Base-by-base conservation (phyloP, 1,140 invertebrate species). In the Protaetia brevitarsis region DNA sequence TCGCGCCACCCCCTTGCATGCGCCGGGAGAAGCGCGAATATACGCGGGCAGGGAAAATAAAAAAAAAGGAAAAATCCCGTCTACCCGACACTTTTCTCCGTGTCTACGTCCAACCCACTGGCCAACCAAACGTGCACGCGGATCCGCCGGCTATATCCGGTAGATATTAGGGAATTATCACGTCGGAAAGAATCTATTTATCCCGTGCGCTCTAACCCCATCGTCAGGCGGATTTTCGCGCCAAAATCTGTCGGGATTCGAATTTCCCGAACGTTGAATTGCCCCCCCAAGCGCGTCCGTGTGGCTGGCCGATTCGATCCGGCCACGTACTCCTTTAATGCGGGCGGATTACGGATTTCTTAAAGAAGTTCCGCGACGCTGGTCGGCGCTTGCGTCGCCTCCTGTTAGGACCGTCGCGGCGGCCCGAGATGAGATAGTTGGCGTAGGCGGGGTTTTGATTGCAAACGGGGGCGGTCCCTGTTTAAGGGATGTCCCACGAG, bases 401-500 rank as follows among this genome's bases (percentile, higher is more conserved):
- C 28, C 31, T 30, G n/a, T 59, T 30, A 58, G 41, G 65, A 65
- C 68, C 73, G 74, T 74, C 74, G 69, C 65, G 74, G 72, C 71
- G 74, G 69, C 67, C 73, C n/a, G n/a, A 74, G 74, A 75, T 72
- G 71, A 73, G 67, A 73, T 70, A 70, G 71, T 68, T 45, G 16
- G 57, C 71, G 73, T 69, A 75, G 75, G 75, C 74, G 75, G 75
- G 69, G 75, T 72, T 67, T 61, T 68, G 64, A 63, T 27, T 58
- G 68, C 29, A 70, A 65, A 74, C 72, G 74, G n/a, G n/a, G 75
- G 75, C 75, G 75, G 68, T 68, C 73, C 68, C 41, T 30, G 65
- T 45, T 59, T 45, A 63, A 74, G 75, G 74, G 74, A 71, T 74
- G 73, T 72, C 74, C 74, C 73, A 75, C 75, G 64, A 66, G 71